phyloP scores from a whole-genome alignment of 2,113 vertebrate species.

The Narcine bancroftii region DNA sequence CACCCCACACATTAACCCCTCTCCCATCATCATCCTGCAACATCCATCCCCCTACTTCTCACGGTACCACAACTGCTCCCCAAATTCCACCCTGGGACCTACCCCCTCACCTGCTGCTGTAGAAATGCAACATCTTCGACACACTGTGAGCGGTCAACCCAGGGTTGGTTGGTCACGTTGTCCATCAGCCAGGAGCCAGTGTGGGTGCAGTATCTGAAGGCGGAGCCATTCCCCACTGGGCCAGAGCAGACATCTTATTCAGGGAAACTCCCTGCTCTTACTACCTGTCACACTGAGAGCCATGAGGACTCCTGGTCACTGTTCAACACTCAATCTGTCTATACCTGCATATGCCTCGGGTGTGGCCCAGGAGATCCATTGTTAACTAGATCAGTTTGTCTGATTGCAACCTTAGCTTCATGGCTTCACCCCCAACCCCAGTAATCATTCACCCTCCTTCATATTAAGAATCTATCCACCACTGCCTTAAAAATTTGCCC shows the following conservation, averaged over 20 bases:
- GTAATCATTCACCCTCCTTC: too few species aligned
- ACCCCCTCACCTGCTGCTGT: background rate
- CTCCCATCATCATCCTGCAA: background rate
- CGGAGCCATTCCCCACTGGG: background rate
- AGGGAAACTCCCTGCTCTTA: background rate
- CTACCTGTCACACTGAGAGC: too few species aligned
- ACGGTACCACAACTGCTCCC: background rate
- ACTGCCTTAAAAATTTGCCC: too few species aligned
- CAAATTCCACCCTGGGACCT: background rate
- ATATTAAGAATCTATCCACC: too few species aligned
- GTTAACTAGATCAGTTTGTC: too few species aligned
- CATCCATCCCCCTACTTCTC: background rate
- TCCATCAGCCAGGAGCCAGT: background rate
- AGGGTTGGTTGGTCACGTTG: background rate
- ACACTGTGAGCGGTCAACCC: background rate
- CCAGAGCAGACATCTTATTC: background rate
- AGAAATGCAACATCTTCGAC: conserved; percentile 17
- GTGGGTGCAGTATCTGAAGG: background rate
- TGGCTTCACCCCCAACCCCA: too few species aligned
- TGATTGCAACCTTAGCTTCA: too few species aligned
- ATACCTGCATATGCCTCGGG: too few species aligned
- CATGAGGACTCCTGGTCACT: too few species aligned
- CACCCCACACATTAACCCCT: background rate
- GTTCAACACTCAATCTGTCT: too few species aligned
- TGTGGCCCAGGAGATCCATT: too few species aligned